These are phyloP conservation scores for Diachasma alloeum DNA, from an alignment of 1,140 invertebrate species.

Conservation along the genomic window DNA sequence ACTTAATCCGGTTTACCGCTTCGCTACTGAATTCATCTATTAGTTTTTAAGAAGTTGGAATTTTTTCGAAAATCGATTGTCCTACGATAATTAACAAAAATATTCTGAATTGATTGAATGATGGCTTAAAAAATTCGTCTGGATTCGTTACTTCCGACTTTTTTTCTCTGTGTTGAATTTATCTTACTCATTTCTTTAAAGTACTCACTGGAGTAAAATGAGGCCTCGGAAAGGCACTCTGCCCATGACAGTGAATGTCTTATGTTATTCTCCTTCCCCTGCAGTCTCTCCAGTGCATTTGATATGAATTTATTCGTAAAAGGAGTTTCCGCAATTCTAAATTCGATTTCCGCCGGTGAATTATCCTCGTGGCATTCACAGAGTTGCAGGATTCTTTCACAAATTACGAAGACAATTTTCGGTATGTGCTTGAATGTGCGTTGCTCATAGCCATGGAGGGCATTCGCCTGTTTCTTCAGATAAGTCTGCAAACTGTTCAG, in stretches of 20 bases:
- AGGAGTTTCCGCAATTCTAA: conserved; percentile 51
- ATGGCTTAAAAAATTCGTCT: no score
- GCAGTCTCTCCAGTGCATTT: conserved; percentile 48
- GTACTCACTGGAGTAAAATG: conserved; percentile 44
- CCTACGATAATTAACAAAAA: no score
- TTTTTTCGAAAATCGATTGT: no score
- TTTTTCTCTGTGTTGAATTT: no score
- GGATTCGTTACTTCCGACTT: no score
- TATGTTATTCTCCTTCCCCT: conserved; percentile 42
- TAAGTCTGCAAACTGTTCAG: conserved; percentile 75
- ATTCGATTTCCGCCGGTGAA: conserved; percentile 57
- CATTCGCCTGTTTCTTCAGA: conserved; percentile 76
- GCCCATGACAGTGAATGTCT: conserved; percentile 56
- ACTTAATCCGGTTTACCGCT: no score
- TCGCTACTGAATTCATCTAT: no score
- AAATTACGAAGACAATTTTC: conserved; percentile 81
- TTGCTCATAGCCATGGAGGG: conserved; percentile 83
- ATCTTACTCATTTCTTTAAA: no score
- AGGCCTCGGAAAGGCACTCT: conserved; percentile 53
- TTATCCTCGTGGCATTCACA: conserved; percentile 70
- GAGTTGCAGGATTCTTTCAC: conserved; percentile 78
- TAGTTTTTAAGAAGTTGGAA: no score
- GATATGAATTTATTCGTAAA: conserved; percentile 63
- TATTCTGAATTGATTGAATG: no score
- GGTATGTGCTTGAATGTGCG: conserved; percentile 80